A percentile compares a stretch with the other conserved stretches of the same genome.
These are phyloP conservation scores for Ceryle rudis DNA, from an alignment of 2,797 vertebrate genomes.

Conservation along the genomic window DNA sequence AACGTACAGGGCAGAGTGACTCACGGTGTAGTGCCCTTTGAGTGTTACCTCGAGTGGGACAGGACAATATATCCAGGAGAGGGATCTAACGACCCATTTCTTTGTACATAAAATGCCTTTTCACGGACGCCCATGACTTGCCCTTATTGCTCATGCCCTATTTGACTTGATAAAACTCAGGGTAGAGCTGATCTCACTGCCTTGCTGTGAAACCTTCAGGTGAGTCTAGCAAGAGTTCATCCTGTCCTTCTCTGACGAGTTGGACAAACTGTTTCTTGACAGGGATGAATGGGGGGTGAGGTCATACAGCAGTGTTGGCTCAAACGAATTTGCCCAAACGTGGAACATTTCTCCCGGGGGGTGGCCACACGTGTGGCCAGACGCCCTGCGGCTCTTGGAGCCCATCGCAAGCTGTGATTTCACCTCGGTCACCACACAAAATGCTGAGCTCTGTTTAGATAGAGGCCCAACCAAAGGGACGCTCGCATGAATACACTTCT, in stretches of 20 bases:
- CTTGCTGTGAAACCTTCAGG: background rate
- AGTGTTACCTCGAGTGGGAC: background rate
- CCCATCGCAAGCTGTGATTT: constrained; percentile 32
- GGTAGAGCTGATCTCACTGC: background rate
- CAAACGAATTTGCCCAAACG: constrained; percentile 46
- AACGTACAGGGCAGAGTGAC: background rate
- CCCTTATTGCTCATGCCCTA: background rate
- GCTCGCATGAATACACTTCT: background rate
- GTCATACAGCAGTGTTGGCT: constrained; percentile 41
- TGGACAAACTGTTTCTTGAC: constrained; percentile 25
- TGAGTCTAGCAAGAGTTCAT: background rate
- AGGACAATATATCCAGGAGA: background rate
- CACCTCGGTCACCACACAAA: background rate
- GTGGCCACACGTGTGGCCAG: constrained; percentile 34
- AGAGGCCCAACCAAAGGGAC: constrained; percentile 40
- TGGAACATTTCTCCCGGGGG: constrained; percentile 12
- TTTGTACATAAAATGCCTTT: background rate
- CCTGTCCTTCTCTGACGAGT: background rate
- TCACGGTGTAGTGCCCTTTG: background rate
- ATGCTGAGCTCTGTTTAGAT: constrained; percentile 37
- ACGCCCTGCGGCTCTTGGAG: constrained; percentile 28
- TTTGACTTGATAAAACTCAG: background rate
- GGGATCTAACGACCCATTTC: background rate
- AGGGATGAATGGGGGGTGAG: constrained; percentile 47
- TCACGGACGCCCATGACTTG: background rate